Evolutionary conservation across 2,113 vertebrate genomes (phyloP), one percentile per base, ranked within the genome.

Genomic region (Zosterops hypoxanthus): DNA sequence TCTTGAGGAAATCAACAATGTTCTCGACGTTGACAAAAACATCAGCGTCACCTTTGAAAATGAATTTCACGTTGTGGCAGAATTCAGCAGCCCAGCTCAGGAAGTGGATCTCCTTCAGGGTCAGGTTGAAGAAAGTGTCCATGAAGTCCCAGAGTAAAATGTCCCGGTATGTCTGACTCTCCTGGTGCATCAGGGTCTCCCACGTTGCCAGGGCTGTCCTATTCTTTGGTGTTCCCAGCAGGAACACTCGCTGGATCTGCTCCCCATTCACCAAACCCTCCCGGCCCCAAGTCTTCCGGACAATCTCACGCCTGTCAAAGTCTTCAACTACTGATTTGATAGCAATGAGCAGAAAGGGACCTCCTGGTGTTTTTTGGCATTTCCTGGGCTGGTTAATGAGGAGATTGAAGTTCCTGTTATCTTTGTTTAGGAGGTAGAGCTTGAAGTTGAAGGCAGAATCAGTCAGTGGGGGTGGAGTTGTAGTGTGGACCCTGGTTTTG

Each of bases 101-200:
- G 87, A 99, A 99, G 93, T 99, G 99, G 2, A 99, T 99, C 97
- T 99, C 99, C 96, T 99, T 99, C 70, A 99, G 98, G 2, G 99
- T 99, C 94, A 99, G 94, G 92, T 99, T 99, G 97, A 99, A 99
- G 96, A 99, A 99, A 3, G 99, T 99, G 97, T 99, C 99, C 8
- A 98, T 97, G 76, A 99, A 99, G 94, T 99, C 99, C 99, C 99
- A 99, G 20, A 99, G 98, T 70, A 99, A 96, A 91, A 99, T 98
- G 77, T 99, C 99, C 9, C 88, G 71, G 18, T 98, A 99, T 1
- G 94, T 91, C 4, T 97, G 97, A 61, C 99, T 99, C 97, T 99
- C 99, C 10, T 99, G 99, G 9, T 94, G 96, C 95, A 99, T 84
- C 52, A 99, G 98, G 18, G 96, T 97, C 59, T 99, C 98, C 99